These are phyloP conservation scores for Botia almorhae DNA, from an alignment of 2,797 vertebrate species.

Conservation along the genomic window DNA sequence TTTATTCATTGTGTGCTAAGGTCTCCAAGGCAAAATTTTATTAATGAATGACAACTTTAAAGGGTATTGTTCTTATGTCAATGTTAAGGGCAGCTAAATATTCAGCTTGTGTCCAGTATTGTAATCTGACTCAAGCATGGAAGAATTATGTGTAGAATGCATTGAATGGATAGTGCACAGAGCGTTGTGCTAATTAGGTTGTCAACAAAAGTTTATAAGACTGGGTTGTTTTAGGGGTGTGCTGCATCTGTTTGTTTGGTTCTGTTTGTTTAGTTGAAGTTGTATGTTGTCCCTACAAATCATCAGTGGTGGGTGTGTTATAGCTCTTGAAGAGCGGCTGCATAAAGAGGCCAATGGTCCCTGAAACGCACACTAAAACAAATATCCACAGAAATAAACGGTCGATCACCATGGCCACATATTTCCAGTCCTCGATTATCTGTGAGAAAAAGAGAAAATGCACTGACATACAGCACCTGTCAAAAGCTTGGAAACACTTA, in stretches of 20 bases:
- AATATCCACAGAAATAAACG: slow-evolving; percentile 85
- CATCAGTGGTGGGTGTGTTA: slow-evolving; percentile 69
- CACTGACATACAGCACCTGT: too few relatives aligned
- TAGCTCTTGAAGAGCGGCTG: slow-evolving; percentile 84
- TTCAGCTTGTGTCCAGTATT: slow-evolving; percentile 11
- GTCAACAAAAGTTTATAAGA: neutral
- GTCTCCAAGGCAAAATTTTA: slow-evolving; percentile 13
- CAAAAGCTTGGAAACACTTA: too few relatives aligned
- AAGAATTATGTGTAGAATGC: slow-evolving; percentile 10
- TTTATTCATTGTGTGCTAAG: neutral
- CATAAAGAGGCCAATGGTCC: slow-evolving; percentile 82
- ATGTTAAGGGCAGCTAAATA: slow-evolving; percentile 13
- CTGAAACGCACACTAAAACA: slow-evolving; percentile 79
- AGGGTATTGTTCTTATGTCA: slow-evolving; percentile 25
- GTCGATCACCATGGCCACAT: slow-evolving; percentile 86
- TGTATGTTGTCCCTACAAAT: slow-evolving; percentile 35
- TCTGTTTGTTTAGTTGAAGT: neutral
- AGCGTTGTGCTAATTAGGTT: slow-evolving; percentile 5
- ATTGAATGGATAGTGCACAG: neutral
- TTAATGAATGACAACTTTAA: slow-evolving; percentile 33
- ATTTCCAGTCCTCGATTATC: slow-evolving; percentile 86
- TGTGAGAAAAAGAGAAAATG: slow-evolving; percentile 59
- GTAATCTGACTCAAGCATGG: slow-evolving; percentile 1
- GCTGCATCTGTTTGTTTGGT: neutral
- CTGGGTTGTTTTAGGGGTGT: too few relatives aligned